Evolutionary conservation across 2,888 invertebrate species (phyloP), one percentile per base, ranked within the genome.

Genomic region (Minunthozetes semirufus): DNA sequence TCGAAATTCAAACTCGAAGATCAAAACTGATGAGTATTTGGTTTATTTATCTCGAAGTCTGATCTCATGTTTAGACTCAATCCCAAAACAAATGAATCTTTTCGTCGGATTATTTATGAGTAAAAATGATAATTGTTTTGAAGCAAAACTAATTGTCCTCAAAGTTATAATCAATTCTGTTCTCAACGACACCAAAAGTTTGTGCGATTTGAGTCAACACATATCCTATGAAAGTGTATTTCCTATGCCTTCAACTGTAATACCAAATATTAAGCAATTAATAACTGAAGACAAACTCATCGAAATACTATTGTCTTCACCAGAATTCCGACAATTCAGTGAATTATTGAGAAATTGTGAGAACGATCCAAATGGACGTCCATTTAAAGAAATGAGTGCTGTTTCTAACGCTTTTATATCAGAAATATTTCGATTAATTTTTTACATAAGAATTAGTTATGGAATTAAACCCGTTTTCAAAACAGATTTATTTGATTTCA

Each of bases 21-120:
- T 6, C 25, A 70, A 70, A 70, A 70, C 46, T 48, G 70, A 70
- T 48, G 70, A 70, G 48, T 70, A 70, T 19, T 27, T 46, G 3
- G 48, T 70, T 8, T 70, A 70, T 70, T 70, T 70, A 17, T 25
- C 48, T 8, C 42, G 70, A 70, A 70, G 70, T 70, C 22, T 70
- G 5, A 48, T 70, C 25, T 48, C n/a, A 70, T 70, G 70, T 27
- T 1, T 46, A 1, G 25, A 70, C 11, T 70, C 70, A 70, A 48
- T 4, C 15, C 42, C 46, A 70, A 27, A 27, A 2, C 13, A 48
- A 25, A 33, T 38, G 13, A 25, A 48, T 19, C 48, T 70, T 48
- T 46, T 25, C 19, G 4, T 13, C 25, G 15, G 3, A 22, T 70
- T 70, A 15, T 70, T 70, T 46, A 27, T 15, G 3, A 70, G 15